These are phyloP conservation scores for Redunca redunca DNA, from an alignment of 2,113 vertebrate species.

Conservation along the genomic window DNA sequence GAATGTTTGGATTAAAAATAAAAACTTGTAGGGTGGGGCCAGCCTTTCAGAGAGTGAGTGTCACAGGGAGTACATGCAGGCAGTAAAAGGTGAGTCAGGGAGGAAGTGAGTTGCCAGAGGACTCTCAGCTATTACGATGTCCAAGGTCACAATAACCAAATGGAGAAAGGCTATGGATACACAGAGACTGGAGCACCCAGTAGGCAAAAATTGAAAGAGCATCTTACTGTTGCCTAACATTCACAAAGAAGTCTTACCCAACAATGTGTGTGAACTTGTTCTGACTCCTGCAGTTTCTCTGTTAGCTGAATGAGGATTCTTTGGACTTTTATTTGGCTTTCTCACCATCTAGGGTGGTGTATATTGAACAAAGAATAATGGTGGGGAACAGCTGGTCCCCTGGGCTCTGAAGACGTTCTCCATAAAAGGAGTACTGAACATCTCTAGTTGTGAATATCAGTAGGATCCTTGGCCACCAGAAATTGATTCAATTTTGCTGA, in stretches of 20 bases:
- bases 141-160: slow-evolving; percentile 9
- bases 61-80: neutral
- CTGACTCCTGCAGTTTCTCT: neutral
- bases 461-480: neutral
- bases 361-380: neutral
- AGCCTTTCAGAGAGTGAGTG: neutral
- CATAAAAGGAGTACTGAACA: neutral
- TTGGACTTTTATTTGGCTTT: neutral
- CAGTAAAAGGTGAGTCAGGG: neutral
- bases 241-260: neutral
- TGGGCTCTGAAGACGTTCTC: neutral
- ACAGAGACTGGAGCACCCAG: neutral
- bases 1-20: neutral
- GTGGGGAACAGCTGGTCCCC: neutral
- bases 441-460: neutral
- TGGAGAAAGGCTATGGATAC: neutral
- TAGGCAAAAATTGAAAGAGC: neutral
- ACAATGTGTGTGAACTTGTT: neutral
- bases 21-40: neutral
- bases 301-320: neutral
- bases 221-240: neutral
- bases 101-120: neutral
- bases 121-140: neutral
- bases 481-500: neutral
- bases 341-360: neutral